A percentile compares a stretch with the other conserved stretches of the same genome.
phyloP scores from a whole-genome alignment of 30 jellyfish, hydroid and myxozoan genomes.

The Aurelia aurita complex sp. Pacific region DNA sequence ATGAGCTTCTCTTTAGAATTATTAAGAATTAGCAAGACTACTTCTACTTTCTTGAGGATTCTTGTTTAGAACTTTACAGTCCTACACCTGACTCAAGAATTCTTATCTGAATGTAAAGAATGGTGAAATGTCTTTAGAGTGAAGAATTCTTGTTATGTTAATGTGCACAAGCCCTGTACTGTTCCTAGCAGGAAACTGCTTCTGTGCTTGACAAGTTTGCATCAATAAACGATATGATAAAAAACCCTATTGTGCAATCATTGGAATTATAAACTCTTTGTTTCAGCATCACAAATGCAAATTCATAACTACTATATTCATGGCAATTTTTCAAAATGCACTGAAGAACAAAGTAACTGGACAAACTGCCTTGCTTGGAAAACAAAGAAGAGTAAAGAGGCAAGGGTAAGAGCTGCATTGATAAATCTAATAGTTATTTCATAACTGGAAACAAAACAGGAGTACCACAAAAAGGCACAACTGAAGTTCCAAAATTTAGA shows the following conservation, averaged over 20 bases:
- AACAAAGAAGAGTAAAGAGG: constrained; percentile 36
- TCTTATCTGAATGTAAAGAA: background rate
- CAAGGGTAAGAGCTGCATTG: constrained; percentile 21
- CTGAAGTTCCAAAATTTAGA: too few species aligned
- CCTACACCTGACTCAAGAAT: too few species aligned
- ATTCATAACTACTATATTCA: constrained; percentile 49
- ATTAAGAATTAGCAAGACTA: background rate
- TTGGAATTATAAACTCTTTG: background rate
- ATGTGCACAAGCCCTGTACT: background rate
- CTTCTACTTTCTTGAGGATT: too few species aligned
- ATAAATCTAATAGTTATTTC: too few species aligned
- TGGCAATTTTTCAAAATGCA: constrained; percentile 26
- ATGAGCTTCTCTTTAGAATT: too few species aligned
- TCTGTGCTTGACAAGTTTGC: too few species aligned
- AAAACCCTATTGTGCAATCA: too few species aligned
- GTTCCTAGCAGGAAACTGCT: too few species aligned
- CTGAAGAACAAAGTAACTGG: constrained; percentile 53
- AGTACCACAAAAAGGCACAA: too few species aligned
- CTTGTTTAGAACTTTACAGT: too few species aligned
- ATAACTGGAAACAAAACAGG: too few species aligned
- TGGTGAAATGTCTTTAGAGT: background rate
- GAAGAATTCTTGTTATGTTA: background rate
- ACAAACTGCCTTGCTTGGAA: constrained; percentile 51
- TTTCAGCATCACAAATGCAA: constrained; percentile 53
- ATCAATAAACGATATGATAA: too few species aligned